phyloP scores from a whole-genome alignment of 2,888 invertebrate species.

The Trilocha varians region DNA sequence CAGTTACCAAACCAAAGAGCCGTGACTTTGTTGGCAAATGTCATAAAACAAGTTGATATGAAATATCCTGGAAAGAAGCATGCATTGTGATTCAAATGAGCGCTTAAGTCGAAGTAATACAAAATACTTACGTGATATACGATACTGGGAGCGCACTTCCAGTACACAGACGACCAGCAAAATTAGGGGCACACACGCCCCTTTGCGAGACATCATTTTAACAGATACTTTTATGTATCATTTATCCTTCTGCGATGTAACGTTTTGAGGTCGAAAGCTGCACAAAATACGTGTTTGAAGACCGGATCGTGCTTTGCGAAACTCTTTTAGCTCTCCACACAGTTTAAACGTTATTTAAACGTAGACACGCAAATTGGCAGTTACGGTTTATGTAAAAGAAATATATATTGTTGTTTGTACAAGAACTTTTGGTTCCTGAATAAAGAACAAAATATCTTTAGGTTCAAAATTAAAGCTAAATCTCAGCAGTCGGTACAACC shows the following conservation, averaged over 20 bases:
- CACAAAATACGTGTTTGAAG: conserved; percentile 17
- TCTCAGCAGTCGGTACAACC: too few species aligned
- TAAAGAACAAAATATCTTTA: too few species aligned
- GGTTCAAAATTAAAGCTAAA: too few species aligned
- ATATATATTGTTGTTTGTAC: background rate
- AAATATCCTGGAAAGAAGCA: too few species aligned
- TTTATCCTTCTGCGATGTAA: conserved; percentile 25
- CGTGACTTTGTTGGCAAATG: too few species aligned
- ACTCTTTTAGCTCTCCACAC: conserved; percentile 26
- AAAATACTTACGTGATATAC: conserved; percentile 42
- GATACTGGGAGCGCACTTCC: conserved; percentile 27
- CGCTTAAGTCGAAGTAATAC: conserved; percentile 2
- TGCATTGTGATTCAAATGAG: background rate
- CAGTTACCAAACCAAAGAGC: too few species aligned
- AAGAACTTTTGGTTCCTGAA: too few species aligned
- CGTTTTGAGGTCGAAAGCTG: conserved; percentile 19
- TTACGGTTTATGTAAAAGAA: conserved; percentile 8
- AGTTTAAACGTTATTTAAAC: conserved; percentile 12
- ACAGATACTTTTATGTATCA: conserved; percentile 22
- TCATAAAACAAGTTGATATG: too few species aligned
- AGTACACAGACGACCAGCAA: conserved; percentile 22
- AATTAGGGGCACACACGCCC: conserved; percentile 38
- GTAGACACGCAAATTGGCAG: conserved; percentile 12
- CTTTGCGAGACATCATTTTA: conserved; percentile 38
- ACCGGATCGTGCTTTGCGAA: conserved; percentile 4